phyloP scores from a whole-genome alignment of 2,113 vertebrate species.

The Cavia porcellus region DNA sequence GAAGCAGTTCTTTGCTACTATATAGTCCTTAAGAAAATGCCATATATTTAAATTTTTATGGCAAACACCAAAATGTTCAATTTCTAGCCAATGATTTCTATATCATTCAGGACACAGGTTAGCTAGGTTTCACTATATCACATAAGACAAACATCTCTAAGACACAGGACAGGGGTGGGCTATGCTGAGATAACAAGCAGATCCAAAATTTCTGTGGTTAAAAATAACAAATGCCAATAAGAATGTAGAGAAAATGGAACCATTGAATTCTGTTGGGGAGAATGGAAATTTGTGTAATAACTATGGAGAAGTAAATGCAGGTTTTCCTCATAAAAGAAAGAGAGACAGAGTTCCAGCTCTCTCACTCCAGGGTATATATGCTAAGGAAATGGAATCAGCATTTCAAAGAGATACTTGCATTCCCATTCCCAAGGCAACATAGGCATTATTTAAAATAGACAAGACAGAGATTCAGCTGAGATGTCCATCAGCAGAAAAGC shows the following conservation, averaged over 20 bases:
- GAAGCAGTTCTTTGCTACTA: background rate
- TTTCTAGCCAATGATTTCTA: background rate
- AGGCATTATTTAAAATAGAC: background rate
- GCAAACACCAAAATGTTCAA: background rate
- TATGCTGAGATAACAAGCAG: background rate
- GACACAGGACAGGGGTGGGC: background rate
- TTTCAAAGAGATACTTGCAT: background rate
- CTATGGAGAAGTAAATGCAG: background rate
- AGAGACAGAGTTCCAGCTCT: background rate
- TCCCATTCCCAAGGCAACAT: too few relatives aligned
- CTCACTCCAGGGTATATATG: background rate
- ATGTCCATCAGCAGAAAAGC: background rate
- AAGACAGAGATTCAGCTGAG: background rate
- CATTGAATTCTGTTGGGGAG: background rate
- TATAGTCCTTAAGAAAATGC: background rate
- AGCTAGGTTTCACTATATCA: background rate
- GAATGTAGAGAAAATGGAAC: background rate
- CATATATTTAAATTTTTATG: background rate
- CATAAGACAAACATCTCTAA: background rate
- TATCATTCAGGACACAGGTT: background rate
- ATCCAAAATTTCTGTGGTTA: background rate
- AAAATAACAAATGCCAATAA: background rate
- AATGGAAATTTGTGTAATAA: background rate
- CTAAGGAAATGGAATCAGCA: background rate
- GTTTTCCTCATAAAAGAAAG: background rate